Conservation (phyloP, 1,140 invertebrate species). For the Drosophila fuyamai region DNA sequence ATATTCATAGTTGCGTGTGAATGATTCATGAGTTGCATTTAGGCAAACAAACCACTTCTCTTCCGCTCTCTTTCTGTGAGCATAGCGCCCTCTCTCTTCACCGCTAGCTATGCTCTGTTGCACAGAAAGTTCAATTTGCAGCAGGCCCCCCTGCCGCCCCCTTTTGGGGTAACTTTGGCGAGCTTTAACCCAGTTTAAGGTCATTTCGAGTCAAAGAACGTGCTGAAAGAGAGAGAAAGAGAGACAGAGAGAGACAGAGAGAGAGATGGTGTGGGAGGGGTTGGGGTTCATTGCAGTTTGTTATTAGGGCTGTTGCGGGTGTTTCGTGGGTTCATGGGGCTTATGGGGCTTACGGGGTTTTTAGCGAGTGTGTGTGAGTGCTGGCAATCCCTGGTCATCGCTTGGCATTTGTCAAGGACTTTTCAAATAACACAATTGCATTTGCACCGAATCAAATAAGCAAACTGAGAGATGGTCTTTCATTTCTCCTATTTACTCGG, state of each 20-base stretch:
- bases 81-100: background rate
- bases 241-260: background rate
- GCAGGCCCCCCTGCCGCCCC: slow-evolving; percentile 2
- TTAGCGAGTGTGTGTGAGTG: background rate
- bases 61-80: slow-evolving; percentile 6
- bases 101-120: slow-evolving; percentile 58
- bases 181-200: slow-evolving; percentile 82
- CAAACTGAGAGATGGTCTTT: background rate
- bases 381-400: slow-evolving; percentile 35
- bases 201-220: slow-evolving; percentile 75
- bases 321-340: no score
- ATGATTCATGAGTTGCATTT: slow-evolving; percentile 61
- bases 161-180: slow-evolving; percentile 59
- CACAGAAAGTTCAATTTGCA: slow-evolving; percentile 76
- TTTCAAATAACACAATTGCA: slow-evolving; percentile 33
- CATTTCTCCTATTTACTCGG: background rate
- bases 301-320: slow-evolving; percentile 4
- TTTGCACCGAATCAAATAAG: slow-evolving; percentile 23
- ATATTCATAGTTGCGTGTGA: slow-evolving; percentile 54
- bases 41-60: slow-evolving; percentile 40
- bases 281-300: slow-evolving; percentile 29
- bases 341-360: background rate
- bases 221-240: background rate
- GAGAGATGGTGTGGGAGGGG: background rate
- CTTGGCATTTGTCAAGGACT: slow-evolving; percentile 70